phyloP scores from a whole-genome alignment of 2,113 vertebrate genomes.

The Gopherus evgoodei region DNA sequence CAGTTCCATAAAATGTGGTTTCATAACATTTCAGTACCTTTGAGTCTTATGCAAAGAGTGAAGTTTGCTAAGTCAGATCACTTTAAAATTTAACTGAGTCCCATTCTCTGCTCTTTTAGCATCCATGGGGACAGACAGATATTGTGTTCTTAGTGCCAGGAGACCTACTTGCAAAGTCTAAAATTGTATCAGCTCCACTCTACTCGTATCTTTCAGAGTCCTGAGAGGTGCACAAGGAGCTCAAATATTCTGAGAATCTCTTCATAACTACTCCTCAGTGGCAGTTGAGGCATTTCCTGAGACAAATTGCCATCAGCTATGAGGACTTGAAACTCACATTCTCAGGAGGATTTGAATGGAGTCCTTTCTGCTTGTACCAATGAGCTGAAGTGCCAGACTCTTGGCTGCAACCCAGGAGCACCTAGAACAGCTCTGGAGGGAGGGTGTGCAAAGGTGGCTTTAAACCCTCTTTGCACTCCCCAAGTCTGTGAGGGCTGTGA shows the following conservation, averaged over 20 bases:
- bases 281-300: neutral
- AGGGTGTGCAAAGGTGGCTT: neutral
- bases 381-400: neutral
- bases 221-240: neutral
- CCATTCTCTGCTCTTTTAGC: neutral
- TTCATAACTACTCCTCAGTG: neutral
- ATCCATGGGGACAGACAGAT: slow-evolving; percentile 9
- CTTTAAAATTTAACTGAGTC: neutral
- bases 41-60: neutral
- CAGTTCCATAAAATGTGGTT: slow-evolving; percentile 25
- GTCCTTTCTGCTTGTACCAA: neutral
- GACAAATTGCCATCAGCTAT: neutral
- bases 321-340: neutral
- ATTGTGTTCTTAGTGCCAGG: neutral
- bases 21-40: neutral
- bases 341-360: neutral
- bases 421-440: fast-evolving
- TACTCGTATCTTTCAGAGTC: neutral
- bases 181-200: neutral
- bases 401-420: fast-evolving
- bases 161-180: neutral
- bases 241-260: neutral
- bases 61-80: neutral
- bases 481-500: neutral
- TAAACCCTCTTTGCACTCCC: neutral